Percentiles rank a stretch among this genome's conserved stretches.
Evolutionary conservation across 2,888 invertebrate species (phyloP).

Genomic region (Bellardia bayeri): DNA sequence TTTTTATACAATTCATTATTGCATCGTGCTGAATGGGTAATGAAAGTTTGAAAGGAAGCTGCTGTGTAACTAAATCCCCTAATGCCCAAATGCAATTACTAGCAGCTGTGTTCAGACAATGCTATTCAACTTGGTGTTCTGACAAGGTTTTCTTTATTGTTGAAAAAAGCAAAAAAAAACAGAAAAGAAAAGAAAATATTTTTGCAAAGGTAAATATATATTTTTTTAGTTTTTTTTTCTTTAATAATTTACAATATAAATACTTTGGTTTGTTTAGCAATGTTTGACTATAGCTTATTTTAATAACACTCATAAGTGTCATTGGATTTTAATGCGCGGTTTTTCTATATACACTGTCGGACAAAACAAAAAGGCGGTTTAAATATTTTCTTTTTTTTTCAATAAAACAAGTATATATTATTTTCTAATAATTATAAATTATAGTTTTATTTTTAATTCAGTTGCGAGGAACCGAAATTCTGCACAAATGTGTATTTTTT

Average conservation of each 20-base stretch:
- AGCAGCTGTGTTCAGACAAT: slow-evolving; percentile 51
- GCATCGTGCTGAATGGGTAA: not conserved
- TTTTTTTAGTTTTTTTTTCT: not conserved
- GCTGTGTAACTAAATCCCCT: slow-evolving; percentile 28
- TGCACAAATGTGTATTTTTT: too few species aligned
- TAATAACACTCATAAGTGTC: slow-evolving; percentile 59
- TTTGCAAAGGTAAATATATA: not conserved
- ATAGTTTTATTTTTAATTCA: too few species aligned
- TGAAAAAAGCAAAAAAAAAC: not conserved
- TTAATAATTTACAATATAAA: slow-evolving; percentile 14
- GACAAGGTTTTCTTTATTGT: slow-evolving; percentile 18
- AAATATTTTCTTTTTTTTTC: too few species aligned
- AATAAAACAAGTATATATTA: too few species aligned
- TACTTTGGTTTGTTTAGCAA: not conserved
- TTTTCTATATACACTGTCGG: not conserved
- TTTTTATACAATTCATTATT: slow-evolving; percentile 50
- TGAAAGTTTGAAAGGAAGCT: not conserved
- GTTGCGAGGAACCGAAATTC: too few species aligned
- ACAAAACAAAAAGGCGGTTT: too few species aligned
- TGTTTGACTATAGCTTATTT: slow-evolving; percentile 22
- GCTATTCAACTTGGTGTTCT: slow-evolving; percentile 1
- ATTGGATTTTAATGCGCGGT: slow-evolving; percentile 49
- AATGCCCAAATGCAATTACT: slow-evolving; percentile 69
- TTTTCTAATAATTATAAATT: too few species aligned
- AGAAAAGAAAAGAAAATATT: not conserved